Conservation (phyloP, 2,888 invertebrate genomes). For the Scrobipalpa costella region DNA sequence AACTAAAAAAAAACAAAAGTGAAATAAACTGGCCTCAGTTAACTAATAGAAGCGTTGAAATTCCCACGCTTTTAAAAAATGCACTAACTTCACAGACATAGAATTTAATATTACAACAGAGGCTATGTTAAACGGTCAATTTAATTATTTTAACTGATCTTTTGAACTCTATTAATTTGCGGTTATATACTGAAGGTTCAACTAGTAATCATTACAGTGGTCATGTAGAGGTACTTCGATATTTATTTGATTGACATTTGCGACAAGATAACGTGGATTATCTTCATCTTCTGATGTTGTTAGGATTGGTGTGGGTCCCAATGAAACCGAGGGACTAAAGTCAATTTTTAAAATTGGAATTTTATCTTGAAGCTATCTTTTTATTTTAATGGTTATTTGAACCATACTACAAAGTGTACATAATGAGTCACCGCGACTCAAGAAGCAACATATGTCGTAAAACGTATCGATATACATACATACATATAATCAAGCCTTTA, state of each 20-base stretch:
- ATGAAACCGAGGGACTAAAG: no score
- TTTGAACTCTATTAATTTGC: background rate
- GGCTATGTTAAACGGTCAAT: slow-evolving; percentile 3
- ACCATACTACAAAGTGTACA: no score
- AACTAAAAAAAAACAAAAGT: background rate
- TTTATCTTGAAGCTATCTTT: no score
- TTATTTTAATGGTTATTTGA: no score
- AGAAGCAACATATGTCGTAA: no score
- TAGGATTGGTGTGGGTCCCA: no score
- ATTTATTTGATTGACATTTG: background rate
- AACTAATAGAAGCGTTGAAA: background rate
- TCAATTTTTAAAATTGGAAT: no score
- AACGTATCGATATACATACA: no score
- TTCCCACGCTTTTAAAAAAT: slow-evolving; percentile 3
- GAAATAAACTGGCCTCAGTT: background rate
- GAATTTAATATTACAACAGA: background rate
- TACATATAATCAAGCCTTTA: no score
- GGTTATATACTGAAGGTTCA: background rate
- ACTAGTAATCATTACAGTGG: background rate
- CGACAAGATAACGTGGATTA: no score
- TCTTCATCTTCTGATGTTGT: no score
- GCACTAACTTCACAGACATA: background rate
- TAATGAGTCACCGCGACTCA: no score
- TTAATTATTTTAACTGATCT: slow-evolving; percentile 3
- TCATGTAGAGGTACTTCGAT: background rate